Evolutionary conservation across 2,113 vertebrate genomes (phyloP).

Genomic region (Mesocricetus auratus): DNA sequence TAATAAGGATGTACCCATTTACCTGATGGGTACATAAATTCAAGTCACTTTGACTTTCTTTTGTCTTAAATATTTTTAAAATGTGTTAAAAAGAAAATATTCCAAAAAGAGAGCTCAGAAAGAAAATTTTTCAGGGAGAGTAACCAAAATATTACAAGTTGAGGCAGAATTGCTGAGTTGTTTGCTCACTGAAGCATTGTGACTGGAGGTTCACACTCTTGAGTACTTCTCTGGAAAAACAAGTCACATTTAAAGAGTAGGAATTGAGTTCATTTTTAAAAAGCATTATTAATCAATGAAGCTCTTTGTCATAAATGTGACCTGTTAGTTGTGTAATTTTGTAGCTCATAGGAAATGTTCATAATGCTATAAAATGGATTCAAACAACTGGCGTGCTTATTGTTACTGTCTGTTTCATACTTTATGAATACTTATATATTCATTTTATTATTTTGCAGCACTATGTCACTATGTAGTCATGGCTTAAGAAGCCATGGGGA

Average conservation of each 20-base stretch:
- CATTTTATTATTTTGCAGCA: background rate
- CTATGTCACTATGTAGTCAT: background rate
- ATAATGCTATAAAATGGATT: background rate
- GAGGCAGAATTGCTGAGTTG: background rate
- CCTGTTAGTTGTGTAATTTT: background rate
- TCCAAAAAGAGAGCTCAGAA: background rate
- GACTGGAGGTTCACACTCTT: background rate
- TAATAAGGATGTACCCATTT: background rate
- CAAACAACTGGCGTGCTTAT: background rate
- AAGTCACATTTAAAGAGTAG: background rate
- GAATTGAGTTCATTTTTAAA: background rate
- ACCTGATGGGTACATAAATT: background rate
- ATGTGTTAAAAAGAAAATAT: conserved; percentile 15
- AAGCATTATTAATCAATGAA: background rate
- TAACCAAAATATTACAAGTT: background rate
- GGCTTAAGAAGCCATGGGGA: background rate
- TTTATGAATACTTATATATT: background rate
- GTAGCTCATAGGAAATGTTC: background rate
- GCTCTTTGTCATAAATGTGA: background rate
- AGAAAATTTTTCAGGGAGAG: background rate
- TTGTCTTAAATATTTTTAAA: conserved; percentile 12
- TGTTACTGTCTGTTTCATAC: background rate
- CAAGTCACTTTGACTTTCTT: background rate
- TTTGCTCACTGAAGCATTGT: background rate
- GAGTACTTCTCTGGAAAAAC: background rate